These are phyloP conservation scores for Antechinus flavipes DNA, from an alignment of 2,113 vertebrate species.

Conservation along the genomic window DNA sequence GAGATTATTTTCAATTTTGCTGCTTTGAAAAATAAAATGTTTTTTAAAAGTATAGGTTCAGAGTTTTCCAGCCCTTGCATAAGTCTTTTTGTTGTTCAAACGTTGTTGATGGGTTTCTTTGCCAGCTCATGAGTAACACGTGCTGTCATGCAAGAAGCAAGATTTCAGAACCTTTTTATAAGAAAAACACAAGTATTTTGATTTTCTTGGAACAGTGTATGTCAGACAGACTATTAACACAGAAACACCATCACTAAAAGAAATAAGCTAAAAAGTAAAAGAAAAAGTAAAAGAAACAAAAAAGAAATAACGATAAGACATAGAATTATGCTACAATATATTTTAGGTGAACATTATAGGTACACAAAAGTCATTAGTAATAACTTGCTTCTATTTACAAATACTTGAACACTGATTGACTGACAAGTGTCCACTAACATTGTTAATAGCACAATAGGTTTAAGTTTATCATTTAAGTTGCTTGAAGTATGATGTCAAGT, in stretches of 20 bases:
- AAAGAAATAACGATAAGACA: conserved; percentile 87
- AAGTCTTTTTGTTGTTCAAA: conserved; percentile 58
- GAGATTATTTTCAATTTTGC: conserved; percentile 70
- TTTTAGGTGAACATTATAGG: conserved; percentile 92
- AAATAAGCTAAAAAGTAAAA: conserved; percentile 80
- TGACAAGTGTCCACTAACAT: conserved; percentile 96
- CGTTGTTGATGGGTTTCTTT: conserved; percentile 63
- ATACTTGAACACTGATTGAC: conserved; percentile 95
- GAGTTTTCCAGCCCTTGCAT: conserved; percentile 77
- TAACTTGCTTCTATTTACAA: conserved; percentile 97
- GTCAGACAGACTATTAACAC: conserved; percentile 87
- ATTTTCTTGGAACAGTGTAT: conserved; percentile 85
- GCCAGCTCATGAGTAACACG: conserved; percentile 59
- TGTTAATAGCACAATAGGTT: conserved; percentile 95
- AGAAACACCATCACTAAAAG: conserved; percentile 86
- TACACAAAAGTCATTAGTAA: conserved; percentile 98
- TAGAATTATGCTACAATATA: conserved; percentile 88
- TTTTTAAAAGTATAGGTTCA: conserved; percentile 49
- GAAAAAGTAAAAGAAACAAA: conserved; percentile 82
- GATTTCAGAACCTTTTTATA: conserved; percentile 61
- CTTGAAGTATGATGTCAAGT: conserved; percentile 93
- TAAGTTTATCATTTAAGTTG: conserved; percentile 88
- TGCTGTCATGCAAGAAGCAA: conserved; percentile 72
- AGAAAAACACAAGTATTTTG: conserved; percentile 80
- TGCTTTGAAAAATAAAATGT: conserved; percentile 74